Percentiles rank a stretch among this genome's conserved stretches.
Conservation (phyloP, 37 sponge, comb jelly and placozoan genomes). For the Bolinopsis microptera region DNA sequence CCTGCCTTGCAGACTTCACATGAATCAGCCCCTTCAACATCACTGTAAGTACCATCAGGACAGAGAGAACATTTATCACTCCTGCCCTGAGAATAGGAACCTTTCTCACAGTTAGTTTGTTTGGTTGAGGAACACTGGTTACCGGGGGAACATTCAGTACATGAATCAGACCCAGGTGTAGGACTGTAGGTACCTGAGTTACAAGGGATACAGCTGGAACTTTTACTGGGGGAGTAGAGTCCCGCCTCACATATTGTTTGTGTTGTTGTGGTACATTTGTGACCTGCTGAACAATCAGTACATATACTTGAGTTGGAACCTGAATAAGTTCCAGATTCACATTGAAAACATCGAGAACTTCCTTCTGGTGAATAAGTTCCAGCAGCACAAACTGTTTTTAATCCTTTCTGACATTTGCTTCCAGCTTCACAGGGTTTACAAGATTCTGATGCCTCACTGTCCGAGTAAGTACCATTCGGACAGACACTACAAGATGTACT, state of each 20-base stretch:
- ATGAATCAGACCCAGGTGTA: neutral
- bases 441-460: no score
- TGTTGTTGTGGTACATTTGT: neutral
- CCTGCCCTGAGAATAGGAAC: neutral
- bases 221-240: no score
- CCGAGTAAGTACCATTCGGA: neutral
- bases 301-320: no score
- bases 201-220: neutral
- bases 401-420: neutral
- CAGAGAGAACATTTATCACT: neutral
- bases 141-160: no score
- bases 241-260: neutral
- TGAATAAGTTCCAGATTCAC: neutral
- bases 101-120: no score
- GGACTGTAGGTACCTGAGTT: neutral
- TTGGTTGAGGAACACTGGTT: no score
- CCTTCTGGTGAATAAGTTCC: neutral
- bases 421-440: neutral
- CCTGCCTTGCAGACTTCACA: conserved; percentile 18
- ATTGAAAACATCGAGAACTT: neutral
- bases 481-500: neutral
- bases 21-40: no score
- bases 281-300: neutral
- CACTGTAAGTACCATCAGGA: neutral
- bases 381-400: neutral